These are phyloP conservation scores for Morpho deidamia DNA, from an alignment of 2,888 invertebrate species.

Conservation along the genomic window DNA sequence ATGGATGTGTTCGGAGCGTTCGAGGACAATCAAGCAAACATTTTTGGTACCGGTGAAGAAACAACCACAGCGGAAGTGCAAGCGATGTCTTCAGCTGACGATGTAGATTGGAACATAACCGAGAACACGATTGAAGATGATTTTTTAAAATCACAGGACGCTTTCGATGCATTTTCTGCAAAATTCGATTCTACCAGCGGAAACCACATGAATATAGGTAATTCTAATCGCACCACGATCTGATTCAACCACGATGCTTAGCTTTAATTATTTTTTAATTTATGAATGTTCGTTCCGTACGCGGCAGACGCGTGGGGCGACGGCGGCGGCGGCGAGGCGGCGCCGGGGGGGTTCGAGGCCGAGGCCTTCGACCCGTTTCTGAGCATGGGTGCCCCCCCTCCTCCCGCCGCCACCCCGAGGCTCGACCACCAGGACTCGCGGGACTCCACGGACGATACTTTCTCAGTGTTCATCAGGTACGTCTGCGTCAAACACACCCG, in stretches of 20 bases:
- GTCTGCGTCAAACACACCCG: slow-evolving; percentile 7
- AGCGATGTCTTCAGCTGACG: slow-evolving; percentile 27
- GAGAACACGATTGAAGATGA: slow-evolving; percentile 51
- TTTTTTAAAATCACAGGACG: slow-evolving; percentile 60
- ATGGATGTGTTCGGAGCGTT: slow-evolving; percentile 36
- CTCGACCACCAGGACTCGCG: slow-evolving; percentile 80
- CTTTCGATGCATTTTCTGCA: slow-evolving; percentile 92
- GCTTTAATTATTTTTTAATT: no score
- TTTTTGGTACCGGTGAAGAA: slow-evolving; percentile 23
- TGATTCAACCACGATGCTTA: no score
- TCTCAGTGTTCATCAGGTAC: slow-evolving; percentile 88
- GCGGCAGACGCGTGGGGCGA: slow-evolving; percentile 59
- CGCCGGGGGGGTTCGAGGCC: slow-evolving; percentile 81
- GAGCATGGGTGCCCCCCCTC: slow-evolving; percentile 86
- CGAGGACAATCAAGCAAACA: slow-evolving; percentile 20
- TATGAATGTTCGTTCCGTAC: no score
- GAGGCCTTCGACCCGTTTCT: slow-evolving; percentile 90
- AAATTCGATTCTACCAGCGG: slow-evolving; percentile 87
- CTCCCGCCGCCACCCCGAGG: slow-evolving; percentile 82
- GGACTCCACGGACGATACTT: slow-evolving; percentile 89
- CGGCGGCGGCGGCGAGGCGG: slow-evolving; percentile 39
- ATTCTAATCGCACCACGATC: slow-evolving; percentile 16
- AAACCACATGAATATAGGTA: slow-evolving; percentile 52
- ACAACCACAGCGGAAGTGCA: slow-evolving; percentile 27
- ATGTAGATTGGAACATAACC: slow-evolving; percentile 44